These are phyloP conservation scores for Narcine bancroftii DNA, from an alignment of 2,113 vertebrate genomes.

Conservation along the genomic window DNA sequence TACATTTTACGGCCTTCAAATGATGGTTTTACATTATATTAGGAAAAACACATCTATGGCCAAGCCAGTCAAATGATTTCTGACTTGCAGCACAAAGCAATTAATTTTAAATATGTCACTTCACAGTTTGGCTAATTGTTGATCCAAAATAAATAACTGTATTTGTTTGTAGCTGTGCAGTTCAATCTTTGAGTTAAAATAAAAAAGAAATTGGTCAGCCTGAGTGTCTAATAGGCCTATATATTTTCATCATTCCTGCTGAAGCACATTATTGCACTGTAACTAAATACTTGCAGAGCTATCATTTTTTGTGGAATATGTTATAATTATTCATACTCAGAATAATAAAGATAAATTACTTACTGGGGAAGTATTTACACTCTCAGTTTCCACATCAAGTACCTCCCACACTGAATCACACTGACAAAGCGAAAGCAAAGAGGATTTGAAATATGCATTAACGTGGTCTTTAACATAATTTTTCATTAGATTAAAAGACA, in stretches of 20 bases:
- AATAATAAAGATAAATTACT: conserved; percentile 31
- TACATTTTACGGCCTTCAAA: neutral
- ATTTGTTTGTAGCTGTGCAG: neutral
- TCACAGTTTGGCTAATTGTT: neutral
- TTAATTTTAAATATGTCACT: neutral
- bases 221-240: conserved; percentile 21
- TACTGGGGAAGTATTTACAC: neutral
- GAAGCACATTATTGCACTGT: conserved; percentile 11
- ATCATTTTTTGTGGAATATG: conserved; percentile 17
- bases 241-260: conserved; percentile 23
- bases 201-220: conserved; percentile 28
- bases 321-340: conserved; percentile 15
- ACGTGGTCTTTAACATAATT: neutral
- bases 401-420: neutral
- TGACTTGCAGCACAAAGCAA: neutral
- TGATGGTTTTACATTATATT: neutral
- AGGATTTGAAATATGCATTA: neutral
- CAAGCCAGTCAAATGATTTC: neutral
- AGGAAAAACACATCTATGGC: neutral
- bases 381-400: neutral
- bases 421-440: neutral
- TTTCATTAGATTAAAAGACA: neutral
- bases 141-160: neutral
- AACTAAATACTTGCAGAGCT: conserved; percentile 16
- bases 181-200: conserved; percentile 16